These are phyloP conservation scores for Aphaenogaster floridana DNA, from an alignment of 1,140 invertebrate species.

Conservation along the genomic window DNA sequence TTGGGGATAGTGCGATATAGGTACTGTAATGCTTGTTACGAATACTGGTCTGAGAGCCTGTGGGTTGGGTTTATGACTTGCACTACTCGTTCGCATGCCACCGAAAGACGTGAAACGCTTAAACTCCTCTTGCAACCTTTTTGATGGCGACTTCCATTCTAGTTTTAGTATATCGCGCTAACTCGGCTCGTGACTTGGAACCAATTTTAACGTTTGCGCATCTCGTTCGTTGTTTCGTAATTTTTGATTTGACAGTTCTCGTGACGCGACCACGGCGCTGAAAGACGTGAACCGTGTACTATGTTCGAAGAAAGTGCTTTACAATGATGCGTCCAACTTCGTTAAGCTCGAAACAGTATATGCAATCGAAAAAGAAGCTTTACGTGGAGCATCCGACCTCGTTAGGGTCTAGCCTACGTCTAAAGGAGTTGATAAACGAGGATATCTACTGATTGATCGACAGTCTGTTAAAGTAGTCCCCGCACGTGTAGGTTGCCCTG, in stretches of 20 bases:
- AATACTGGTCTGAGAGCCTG: slow-evolving; percentile 41
- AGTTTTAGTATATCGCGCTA: not conserved
- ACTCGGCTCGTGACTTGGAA: slow-evolving; percentile 3
- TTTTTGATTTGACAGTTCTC: slow-evolving; percentile 38
- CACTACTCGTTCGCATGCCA: slow-evolving; percentile 66
- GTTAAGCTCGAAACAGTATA: slow-evolving; percentile 29
- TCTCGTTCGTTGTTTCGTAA: slow-evolving; percentile 28
- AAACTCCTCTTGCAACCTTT: slow-evolving; percentile 68
- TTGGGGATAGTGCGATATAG: slow-evolving; percentile 70
- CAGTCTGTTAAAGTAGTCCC: slow-evolving; percentile 70
- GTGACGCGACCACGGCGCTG: not conserved
- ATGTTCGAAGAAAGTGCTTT: not conserved
- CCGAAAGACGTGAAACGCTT: slow-evolving; percentile 67
- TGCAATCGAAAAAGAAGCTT: slow-evolving; percentile 7
- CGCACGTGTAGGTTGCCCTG: slow-evolving; percentile 70
- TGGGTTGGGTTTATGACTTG: slow-evolving; percentile 71
- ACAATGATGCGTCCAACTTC: slow-evolving; percentile 9
- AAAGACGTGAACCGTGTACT: not conserved
- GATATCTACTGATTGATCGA: slow-evolving; percentile 74
- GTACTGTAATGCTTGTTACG: slow-evolving; percentile 71
- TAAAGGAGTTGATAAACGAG: slow-evolving; percentile 66
- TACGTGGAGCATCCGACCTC: not conserved
- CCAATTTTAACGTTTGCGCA: slow-evolving; percentile 18
- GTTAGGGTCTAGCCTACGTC: slow-evolving; percentile 35
- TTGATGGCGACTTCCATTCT: slow-evolving; percentile 55